phyloP scores from a whole-genome alignment of 1,140 invertebrate genomes.

The Pectinophora gossypiella region DNA sequence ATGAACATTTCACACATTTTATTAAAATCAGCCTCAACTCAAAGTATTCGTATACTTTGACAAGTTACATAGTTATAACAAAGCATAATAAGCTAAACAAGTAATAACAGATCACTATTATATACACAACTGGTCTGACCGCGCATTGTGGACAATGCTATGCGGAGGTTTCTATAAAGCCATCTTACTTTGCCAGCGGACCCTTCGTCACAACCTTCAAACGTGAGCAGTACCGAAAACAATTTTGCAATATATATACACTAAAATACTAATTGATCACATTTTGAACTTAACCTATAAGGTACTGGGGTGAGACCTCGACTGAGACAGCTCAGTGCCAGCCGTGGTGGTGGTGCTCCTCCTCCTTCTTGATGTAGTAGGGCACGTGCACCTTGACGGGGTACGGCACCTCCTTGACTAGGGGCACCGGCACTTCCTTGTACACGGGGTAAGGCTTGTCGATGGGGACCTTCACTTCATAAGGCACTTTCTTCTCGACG shows the following conservation, averaged over 20 bases:
- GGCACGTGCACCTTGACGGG: conserved; percentile 83
- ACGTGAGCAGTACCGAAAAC: conserved; percentile 32
- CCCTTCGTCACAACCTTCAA: conserved; percentile 4
- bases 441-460: conserved; percentile 87
- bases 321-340: conserved; percentile 48
- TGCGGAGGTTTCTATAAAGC: conserved; percentile 15
- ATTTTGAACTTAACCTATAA: conserved; percentile 70
- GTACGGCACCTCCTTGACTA: conserved; percentile 85
- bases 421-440: conserved; percentile 82
- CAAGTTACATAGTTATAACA: conserved; percentile 53
- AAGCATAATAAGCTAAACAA: conserved; percentile 64
- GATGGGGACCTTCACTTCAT: conserved; percentile 85
- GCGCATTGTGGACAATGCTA: conserved; percentile 28
- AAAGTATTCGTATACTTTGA: conserved; percentile 42
- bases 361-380: conserved; percentile 58
- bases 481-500: conserved; percentile 85
- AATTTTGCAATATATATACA: conserved; percentile 44
- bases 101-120: conserved; percentile 56
- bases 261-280: conserved; percentile 69
- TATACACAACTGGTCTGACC: conserved; percentile 28
- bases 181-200: neutral
- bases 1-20: conserved; percentile 32
- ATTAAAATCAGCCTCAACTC: conserved; percentile 67
- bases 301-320: conserved; percentile 58
- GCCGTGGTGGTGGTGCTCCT: conserved; percentile 54